These are phyloP conservation scores for Mungos mungo DNA, from an alignment of 2,113 vertebrate genomes.

Conservation along the genomic window DNA sequence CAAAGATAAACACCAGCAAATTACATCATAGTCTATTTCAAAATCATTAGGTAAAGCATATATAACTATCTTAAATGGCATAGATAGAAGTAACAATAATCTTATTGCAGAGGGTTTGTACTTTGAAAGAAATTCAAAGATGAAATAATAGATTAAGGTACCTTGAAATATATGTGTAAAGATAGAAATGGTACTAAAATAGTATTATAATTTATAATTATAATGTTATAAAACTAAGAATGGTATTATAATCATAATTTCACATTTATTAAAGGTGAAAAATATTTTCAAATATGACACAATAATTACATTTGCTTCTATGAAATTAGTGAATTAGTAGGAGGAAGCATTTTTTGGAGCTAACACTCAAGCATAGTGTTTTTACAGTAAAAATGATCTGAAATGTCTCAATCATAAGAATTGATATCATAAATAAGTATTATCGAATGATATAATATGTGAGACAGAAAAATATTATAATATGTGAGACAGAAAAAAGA, in stretches of 20 bases:
- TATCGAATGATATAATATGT: neutral
- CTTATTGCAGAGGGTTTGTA: neutral
- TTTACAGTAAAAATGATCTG: neutral
- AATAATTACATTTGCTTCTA: neutral
- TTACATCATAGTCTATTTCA: neutral
- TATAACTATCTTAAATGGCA: neutral
- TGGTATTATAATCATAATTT: neutral
- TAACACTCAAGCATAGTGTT: neutral
- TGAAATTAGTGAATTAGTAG: neutral
- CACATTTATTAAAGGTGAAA: conserved; percentile 16
- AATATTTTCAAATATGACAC: neutral
- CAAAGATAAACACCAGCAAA: neutral
- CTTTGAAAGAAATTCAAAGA: neutral
- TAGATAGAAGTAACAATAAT: neutral
- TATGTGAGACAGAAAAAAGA: neutral
- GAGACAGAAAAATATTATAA: conserved; percentile 1
- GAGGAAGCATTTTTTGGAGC: neutral
- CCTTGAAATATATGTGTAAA: neutral
- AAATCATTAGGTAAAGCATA: neutral
- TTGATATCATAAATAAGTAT: neutral
- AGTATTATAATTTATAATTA: neutral
- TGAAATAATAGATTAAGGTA: neutral
- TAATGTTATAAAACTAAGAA: neutral
- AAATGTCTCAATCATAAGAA: neutral
- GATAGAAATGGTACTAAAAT: neutral